A percentile compares a stretch with the other conserved stretches of the same genome.
Evolutionary conservation across 2,797 vertebrate genomes (phyloP).

Genomic region (Micrastur ruficollis): DNA sequence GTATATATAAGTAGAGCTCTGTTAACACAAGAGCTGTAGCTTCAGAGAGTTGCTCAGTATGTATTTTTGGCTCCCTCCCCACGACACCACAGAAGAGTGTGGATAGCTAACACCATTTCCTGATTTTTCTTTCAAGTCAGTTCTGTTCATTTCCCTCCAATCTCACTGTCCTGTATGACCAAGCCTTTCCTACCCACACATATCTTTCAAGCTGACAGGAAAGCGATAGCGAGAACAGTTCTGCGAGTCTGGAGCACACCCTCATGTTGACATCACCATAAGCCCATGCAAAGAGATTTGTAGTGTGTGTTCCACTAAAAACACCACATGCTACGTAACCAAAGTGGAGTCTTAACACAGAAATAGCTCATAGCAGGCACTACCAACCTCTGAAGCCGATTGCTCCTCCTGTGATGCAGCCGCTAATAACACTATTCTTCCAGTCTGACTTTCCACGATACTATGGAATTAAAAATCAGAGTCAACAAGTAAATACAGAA

Average conservation of each 20-base stretch:
- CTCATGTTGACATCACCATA: background rate
- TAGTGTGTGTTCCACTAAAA: background rate
- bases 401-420: slow-evolving; percentile 93
- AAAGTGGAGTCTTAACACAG: background rate
- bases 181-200: background rate
- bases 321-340: accelerated
- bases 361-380: background rate
- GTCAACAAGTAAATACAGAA: background rate
- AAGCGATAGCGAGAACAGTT: background rate
- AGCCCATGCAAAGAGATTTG: background rate
- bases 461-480: slow-evolving; percentile 67
- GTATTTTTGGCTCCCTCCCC: background rate
- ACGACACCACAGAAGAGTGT: background rate
- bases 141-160: background rate
- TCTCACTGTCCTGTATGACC: background rate
- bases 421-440: slow-evolving; percentile 95
- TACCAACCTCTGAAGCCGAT: slow-evolving; percentile 92
- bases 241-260: background rate
- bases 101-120: background rate
- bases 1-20: background rate
- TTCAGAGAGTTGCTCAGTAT: background rate
- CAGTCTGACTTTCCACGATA: slow-evolving; percentile 93
- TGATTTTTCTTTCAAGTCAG: background rate
- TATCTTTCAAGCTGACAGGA: background rate
- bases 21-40: background rate